These are phyloP conservation scores for Sparus aurata DNA, from an alignment of 2,797 vertebrate genomes.

Conservation along the genomic window DNA sequence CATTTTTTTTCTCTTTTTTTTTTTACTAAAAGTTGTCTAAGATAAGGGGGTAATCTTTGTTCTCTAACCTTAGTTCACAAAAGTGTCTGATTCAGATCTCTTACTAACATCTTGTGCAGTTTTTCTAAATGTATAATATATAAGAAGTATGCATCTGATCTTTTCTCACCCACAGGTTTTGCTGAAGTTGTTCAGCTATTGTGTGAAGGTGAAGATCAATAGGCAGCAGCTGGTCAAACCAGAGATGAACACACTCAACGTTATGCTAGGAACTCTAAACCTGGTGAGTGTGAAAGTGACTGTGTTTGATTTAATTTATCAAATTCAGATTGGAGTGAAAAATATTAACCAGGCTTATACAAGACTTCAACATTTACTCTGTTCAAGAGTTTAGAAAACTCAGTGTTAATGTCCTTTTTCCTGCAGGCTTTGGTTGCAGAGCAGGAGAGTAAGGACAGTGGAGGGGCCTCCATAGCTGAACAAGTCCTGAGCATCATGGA, in stretches of 20 bases:
- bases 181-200: slow-evolving; percentile 97
- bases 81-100: background rate
- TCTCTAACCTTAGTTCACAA: background rate
- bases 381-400: background rate
- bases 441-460: slow-evolving; percentile 98
- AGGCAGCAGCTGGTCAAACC: slow-evolving; percentile 96
- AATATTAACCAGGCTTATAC: background rate
- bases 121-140: background rate
- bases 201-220: slow-evolving; percentile 98
- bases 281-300: slow-evolving; percentile 85
- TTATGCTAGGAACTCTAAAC: slow-evolving; percentile 98
- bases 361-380: background rate
- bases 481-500: slow-evolving; percentile 99
- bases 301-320: background rate
- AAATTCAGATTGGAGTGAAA: background rate
- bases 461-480: slow-evolving; percentile 96
- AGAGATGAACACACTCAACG: slow-evolving; percentile 99
- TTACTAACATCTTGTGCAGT: background rate
- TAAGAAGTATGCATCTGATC: background rate
- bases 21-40: background rate
- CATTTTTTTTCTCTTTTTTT: background rate
- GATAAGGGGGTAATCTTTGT: background rate
- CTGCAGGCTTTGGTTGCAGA: slow-evolving; percentile 96
- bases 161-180: slow-evolving; percentile 87
- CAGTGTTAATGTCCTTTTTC: background rate